phyloP scores from a whole-genome alignment of 92 coral and sea anemone genomes.

The Palythoa caribaeorum region DNA sequence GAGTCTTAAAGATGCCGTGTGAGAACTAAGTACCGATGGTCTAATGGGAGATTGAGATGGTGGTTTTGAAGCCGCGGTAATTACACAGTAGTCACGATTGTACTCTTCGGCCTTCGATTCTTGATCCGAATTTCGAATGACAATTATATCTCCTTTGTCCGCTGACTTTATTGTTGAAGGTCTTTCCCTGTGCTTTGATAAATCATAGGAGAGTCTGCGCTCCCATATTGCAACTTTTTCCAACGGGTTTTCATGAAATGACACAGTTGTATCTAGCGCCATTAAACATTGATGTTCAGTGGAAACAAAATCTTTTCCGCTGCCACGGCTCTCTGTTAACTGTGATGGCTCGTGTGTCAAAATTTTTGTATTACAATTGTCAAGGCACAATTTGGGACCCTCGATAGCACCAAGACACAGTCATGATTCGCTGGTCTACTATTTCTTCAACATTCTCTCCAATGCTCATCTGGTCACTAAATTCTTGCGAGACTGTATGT shows the following conservation, averaged over 20 bases:
- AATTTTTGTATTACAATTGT: conserved; percentile 19
- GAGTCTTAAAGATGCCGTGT: conserved; percentile 50
- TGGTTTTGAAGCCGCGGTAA: conserved; percentile 84
- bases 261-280: conserved; percentile 88
- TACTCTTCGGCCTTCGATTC: conserved; percentile 52
- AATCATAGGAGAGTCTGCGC: conserved; percentile 70
- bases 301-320: conserved; percentile 55
- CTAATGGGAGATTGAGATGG: conserved; percentile 53
- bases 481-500: conserved; percentile 58
- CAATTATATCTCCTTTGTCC: conserved; percentile 75
- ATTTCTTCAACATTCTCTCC: neutral
- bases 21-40: conserved; percentile 27
- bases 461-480: conserved; percentile 25
- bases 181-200: conserved; percentile 82
- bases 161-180: conserved; percentile 44
- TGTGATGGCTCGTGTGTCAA: conserved; percentile 29
- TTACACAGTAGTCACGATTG: conserved; percentile 82
- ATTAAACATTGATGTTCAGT: conserved; percentile 81
- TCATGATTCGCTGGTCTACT: conserved; percentile 24
- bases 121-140: conserved; percentile 67
- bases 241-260: conserved; percentile 86
- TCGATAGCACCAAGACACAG: conserved; percentile 11
- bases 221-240: conserved; percentile 86
- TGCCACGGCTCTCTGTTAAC: conserved; percentile 26
- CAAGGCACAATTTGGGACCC: conserved; percentile 35